Evolutionary conservation across 2,113 vertebrate species (phyloP), one percentile per base, ranked within the genome.

Genomic region (Gambusia holbrooki): DNA sequence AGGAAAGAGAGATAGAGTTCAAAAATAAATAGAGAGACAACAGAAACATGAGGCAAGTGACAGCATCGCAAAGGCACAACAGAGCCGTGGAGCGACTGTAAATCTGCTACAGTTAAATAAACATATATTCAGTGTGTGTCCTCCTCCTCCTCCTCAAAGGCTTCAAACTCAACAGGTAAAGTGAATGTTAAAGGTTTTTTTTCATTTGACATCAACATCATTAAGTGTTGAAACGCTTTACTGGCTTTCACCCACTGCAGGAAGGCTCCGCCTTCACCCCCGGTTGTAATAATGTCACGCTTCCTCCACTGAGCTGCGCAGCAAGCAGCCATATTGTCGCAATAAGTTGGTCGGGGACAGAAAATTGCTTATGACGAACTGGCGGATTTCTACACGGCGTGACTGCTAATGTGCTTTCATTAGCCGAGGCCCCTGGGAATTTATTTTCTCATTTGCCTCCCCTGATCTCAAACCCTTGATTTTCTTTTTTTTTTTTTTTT

Each of bases 51-150:
- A 17, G 6, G 33, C 54, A 65, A 28, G 9, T 9, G 68, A 76
- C 70, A 69, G 81, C 66, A 32, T 73, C 9, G n/a, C 73, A 81
- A 82, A 79, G 79, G 80, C 48, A 80, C 48, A 73, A 69, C 10
- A 0, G 37, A 48, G 71, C 71, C 77, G 85, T n/a, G 30, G 82
- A 74, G 86, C 66, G 5, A 66, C 28, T 15, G 71, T 83, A 81
- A 69, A 87, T 62, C 75, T 81, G 77, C 84, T 77, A 81, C 87
- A 71, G 80, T 73, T 80, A 82, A 84, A 82, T 84, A 78, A 85
- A 85, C 82, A 81, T 71, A 69, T 80, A n/a, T 69, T 73, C 82
- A 69, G 35, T 7, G 1, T 45, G 58, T 19, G 30, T 30, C 17
- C 8, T 58, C 22, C 22, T 5, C 32, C 54, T 48, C 17, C 4